phyloP scores from a whole-genome alignment of 2,797 vertebrate species.

The Garrulus glandarius region DNA sequence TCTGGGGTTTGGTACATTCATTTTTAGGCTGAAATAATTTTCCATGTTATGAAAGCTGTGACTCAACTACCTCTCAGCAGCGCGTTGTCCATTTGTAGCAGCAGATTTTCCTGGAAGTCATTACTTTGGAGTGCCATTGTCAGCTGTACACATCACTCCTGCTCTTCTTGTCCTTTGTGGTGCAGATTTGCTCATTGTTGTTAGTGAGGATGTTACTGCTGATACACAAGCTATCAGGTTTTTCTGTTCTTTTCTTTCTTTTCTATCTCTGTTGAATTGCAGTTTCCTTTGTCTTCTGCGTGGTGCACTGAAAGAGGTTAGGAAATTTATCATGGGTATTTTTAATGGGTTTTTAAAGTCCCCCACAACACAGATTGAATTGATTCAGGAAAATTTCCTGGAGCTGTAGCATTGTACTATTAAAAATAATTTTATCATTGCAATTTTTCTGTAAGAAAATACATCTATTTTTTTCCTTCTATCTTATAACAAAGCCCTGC shows the following conservation, averaged over 20 bases:
- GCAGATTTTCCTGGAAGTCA: constrained; percentile 45
- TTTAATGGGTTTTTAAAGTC: constrained; percentile 57
- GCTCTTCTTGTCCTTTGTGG: constrained; percentile 13
- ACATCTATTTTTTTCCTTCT: neutral
- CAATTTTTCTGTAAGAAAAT: constrained; percentile 29
- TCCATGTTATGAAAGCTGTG: neutral
- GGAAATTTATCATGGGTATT: constrained; percentile 52
- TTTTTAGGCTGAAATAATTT: constrained; percentile 13
- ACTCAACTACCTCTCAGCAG: constrained; percentile 31
- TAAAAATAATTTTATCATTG: constrained; percentile 44
- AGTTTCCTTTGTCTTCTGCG: constrained; percentile 52
- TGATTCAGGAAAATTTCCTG: constrained; percentile 47
- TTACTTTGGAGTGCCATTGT: constrained; percentile 31
- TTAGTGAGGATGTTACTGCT: neutral
- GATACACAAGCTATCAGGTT: constrained; percentile 14
- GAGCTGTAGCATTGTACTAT: constrained; percentile 9
- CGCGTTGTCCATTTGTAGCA: neutral
- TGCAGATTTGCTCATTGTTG: neutral
- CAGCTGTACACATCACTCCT: neutral
- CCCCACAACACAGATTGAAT: neutral
- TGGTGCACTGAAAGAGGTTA: constrained; percentile 27
- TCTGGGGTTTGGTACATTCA: neutral
- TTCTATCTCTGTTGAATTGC: constrained; percentile 35
- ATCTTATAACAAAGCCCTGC: neutral
- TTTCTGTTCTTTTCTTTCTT: constrained; percentile 12